Evolutionary conservation across 2,888 invertebrate genomes (phyloP).

Genomic region (Scaptomyza tumidula): DNA sequence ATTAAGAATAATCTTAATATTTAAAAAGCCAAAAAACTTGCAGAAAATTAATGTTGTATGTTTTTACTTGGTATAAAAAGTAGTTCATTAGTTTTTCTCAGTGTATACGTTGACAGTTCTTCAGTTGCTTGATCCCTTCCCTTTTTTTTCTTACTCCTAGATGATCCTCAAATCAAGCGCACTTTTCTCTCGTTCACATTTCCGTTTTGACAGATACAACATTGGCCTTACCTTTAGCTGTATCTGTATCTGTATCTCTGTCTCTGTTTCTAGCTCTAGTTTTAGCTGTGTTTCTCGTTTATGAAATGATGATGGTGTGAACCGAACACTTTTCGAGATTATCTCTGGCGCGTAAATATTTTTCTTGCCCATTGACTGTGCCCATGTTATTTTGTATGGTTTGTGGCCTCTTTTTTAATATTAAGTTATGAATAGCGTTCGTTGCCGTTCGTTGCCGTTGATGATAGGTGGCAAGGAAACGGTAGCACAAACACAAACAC

Average conservation of each 20-base stretch:
- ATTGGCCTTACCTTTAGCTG: constrained; percentile 54
- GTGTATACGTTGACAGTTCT: constrained; percentile 37
- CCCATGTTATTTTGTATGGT: constrained; percentile 56
- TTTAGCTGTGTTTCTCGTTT: constrained; percentile 58
- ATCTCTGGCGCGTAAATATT: constrained; percentile 82
- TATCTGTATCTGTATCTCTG: constrained; percentile 35
- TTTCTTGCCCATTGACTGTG: constrained; percentile 80
- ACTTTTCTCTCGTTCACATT: constrained; percentile 66
- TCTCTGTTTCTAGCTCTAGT: constrained; percentile 4
- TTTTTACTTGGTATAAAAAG: no score
- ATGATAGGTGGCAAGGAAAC: constrained; percentile 5
- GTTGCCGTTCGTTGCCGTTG: no score
- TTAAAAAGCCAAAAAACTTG: no score
- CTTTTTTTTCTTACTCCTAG: constrained; percentile 41
- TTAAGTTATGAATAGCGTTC: constrained; percentile 66
- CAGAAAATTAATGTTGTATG: no score
- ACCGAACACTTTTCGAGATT: constrained; percentile 78
- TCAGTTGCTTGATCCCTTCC: constrained; percentile 59
- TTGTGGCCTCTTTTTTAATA: constrained; percentile 64
- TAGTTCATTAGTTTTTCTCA: background rate
- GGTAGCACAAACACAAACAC: constrained; percentile 25
- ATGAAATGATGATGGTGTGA: constrained; percentile 61
- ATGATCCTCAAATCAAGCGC: constrained; percentile 81
- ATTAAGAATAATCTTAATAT: no score
- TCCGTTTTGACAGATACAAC: constrained; percentile 80